phyloP scores from a whole-genome alignment of 2,797 vertebrate genomes.

The Acipenser transmontanus region DNA sequence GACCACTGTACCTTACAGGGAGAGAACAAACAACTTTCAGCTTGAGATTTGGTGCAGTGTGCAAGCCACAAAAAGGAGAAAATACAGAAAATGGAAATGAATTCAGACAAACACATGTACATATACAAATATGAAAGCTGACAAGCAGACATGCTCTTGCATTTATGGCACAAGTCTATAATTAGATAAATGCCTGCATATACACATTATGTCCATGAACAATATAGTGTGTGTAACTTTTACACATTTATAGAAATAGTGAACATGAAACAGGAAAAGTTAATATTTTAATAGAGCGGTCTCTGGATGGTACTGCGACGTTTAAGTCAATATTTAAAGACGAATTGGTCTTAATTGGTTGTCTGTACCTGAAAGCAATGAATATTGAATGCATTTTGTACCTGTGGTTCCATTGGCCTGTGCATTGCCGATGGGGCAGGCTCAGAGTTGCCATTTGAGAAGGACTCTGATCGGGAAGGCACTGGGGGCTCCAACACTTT shows the following conservation, averaged over 20 bases:
- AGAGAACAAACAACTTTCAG: conserved; percentile 75
- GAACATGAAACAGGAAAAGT: too few relatives aligned
- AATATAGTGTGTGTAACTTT: too few relatives aligned
- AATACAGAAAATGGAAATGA: conserved; percentile 48
- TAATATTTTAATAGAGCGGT: too few relatives aligned
- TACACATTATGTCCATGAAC: conserved; percentile 12
- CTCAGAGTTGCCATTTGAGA: conserved; percentile 86
- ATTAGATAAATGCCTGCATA: conserved; percentile 12
- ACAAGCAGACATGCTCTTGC: conserved; percentile 1
- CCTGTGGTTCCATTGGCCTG: conserved; percentile 89
- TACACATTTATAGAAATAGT: too few relatives aligned
- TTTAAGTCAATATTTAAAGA: too few relatives aligned
- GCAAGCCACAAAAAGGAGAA: conserved; percentile 46
- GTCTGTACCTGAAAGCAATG: too few relatives aligned
- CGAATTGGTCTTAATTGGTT: too few relatives aligned
- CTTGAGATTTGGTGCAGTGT: conserved; percentile 38
- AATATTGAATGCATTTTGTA: conserved; percentile 43
- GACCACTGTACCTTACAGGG: conserved; percentile 79
- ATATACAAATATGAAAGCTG: conserved; percentile 13
- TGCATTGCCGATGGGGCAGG: conserved; percentile 74
- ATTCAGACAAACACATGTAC: conserved; percentile 48
- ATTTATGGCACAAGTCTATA: background rate
- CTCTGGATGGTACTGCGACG: too few relatives aligned
- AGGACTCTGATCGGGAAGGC: conserved; percentile 87
- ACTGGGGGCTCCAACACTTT: conserved; percentile 78